Base-by-base conservation (phyloP, 2,888 invertebrate genomes). In the Esperia sulphurella region DNA sequence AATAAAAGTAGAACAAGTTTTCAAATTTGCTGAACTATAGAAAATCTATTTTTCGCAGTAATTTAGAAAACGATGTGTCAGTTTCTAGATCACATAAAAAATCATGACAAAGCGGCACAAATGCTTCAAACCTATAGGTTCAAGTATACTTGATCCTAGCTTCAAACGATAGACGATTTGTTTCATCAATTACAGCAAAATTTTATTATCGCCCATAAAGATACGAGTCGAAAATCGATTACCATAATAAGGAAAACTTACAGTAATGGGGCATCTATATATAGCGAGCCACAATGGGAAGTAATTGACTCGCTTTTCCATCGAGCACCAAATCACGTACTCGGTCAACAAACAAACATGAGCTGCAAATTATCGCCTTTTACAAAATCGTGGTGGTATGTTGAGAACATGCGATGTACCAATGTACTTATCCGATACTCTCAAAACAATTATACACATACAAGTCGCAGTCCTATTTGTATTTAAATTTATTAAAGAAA, bases 301-400 rank as follows among this genome's bases (percentile, higher is more conserved):
- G 13, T 13, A 21, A 43, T 35, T 21, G 31, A 29, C 30, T 30
- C 12, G 28, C 33, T 41, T 47, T 43, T 40, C 38, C 21, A 35
- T 14, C 30, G 5, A 8, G 6, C 14, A 14, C 7, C 37, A 8
- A 45, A 44, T 50, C 50, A 50, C 46, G 50, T 50, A 45, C 9
- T 33, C 33, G 2, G 31, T 40, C 43, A 46, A 46, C 41, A 33
- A 46, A 46, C 41, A 33, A 43, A 13, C 48, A 43, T 45, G 47
- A 51, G 37, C 29, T 28, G 37, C 8, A 30, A 40, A 37, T 51
- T 48, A 51, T 45, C 48, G 30, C 50, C 46, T 46, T 38, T 35
- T 33, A 41, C 38, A 21, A 31, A 41, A 41, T 41, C 41, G 41
- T 39, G 37, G 14, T 14, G 1, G 13, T 40, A 12, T 8, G 21